Evolutionary conservation across 2,888 invertebrate species (phyloP), one percentile per base, ranked within the genome.

Genomic region (Orthosia gracilis): DNA sequence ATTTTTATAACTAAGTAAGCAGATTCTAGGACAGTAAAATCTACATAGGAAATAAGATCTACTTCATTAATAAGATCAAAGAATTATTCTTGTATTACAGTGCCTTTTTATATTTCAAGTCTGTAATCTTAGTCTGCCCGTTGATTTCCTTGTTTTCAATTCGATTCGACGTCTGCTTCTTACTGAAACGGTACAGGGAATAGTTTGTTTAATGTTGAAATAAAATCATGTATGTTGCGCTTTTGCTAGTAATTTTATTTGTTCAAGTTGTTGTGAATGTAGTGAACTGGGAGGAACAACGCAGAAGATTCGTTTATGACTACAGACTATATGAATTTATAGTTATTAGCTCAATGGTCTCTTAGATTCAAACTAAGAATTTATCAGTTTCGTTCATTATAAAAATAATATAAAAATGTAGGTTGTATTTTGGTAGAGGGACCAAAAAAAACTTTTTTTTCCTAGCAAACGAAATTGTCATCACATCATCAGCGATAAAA

Each of bases 181-280:
- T 81, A n/a, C 82, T 82, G 82, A 50, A 81, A 82, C 45, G 52
- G 65, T 65, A 80, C 68, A 83, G 64, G 40, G 62, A 64, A 80
- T 58, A 55, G 67, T 79, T 83, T 68, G 80, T 80, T 80, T 61
- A 80, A 69, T 69, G 21, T 45, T 62, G n/a, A 73, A 68, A 83
- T 83, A 79, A 80, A 73, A 83, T 79, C 64, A 59, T 83, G 64
- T 79, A 55, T 50, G 62, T 83, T 78, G 54, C 50, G 66, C 78
- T 11, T 50, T 64, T 77, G 82, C n/a, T 66, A 12, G 63, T 59
- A 71, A 63, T 78, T 63, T 66, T 70, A 55, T 82, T 82, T 81
- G 76, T 75, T 81, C 64, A 47, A 75, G 17, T 64, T 50, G 59
- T 64, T 81, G 40, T 75, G 76, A n/a, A n/a, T n/a, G n/a, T n/a